Percentiles rank a stretch among this genome's conserved stretches.
phyloP scores from a whole-genome alignment of 2,113 vertebrate genomes.

The Oxyura jamaicensis region DNA sequence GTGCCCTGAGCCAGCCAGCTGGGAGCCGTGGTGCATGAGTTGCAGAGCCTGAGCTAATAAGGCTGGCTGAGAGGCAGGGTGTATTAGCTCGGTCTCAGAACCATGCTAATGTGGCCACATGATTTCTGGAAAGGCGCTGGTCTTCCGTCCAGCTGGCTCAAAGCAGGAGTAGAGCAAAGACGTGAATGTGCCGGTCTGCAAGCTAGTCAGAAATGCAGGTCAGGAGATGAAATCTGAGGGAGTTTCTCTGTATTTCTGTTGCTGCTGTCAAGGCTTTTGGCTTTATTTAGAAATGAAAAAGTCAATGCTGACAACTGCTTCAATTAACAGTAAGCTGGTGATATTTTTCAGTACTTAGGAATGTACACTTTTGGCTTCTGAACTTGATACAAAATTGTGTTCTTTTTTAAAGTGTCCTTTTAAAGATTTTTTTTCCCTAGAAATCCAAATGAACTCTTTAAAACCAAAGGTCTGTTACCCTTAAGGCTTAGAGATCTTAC shows the following conservation, averaged over 20 bases:
- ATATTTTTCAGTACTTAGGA: not conserved
- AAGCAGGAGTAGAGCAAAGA: not conserved
- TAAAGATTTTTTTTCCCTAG: rapidly evolving
- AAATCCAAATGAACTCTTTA: not conserved
- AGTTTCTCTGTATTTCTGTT: not conserved
- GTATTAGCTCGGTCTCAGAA: not conserved
- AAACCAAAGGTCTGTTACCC: not conserved
- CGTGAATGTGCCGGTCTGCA: not conserved
- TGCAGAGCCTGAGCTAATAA: not conserved
- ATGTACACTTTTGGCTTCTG: not conserved
- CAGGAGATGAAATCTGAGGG: not conserved
- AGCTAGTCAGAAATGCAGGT: not conserved
- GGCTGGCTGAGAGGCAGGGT: not conserved
- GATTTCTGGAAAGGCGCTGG: constrained; percentile 26
- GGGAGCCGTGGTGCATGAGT: not conserved
- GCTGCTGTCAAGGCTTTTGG: not conserved
- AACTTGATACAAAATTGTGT: not conserved
- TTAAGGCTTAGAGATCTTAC: not conserved
- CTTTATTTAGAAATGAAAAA: not conserved
- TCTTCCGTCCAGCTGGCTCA: not conserved
- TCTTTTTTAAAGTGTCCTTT: not conserved
- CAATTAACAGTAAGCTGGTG: not conserved
- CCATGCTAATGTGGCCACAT: not conserved
- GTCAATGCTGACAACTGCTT: not conserved
- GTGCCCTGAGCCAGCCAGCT: not conserved